Conservation (phyloP, 2,888 invertebrate species). For the Chloroclystis v-ata region DNA sequence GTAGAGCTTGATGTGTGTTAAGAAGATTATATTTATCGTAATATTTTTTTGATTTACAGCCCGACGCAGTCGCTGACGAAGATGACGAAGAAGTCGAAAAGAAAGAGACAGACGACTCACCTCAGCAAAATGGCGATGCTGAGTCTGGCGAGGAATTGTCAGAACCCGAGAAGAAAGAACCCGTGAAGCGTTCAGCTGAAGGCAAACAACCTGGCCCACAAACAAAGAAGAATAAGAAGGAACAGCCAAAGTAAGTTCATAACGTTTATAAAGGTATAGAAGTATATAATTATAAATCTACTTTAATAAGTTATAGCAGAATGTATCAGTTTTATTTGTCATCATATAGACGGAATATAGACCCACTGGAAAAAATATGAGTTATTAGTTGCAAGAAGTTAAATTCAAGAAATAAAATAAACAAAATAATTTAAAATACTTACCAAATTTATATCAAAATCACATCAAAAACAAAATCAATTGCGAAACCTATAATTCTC, state of each 20-base stretch:
- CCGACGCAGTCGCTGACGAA: slow-evolving; percentile 65
- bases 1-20: too few relatives aligned
- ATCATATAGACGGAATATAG: too few relatives aligned
- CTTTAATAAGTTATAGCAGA: too few relatives aligned
- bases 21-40: background rate
- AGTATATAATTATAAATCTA: background rate
- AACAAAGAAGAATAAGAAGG: slow-evolving; percentile 52
- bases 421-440: too few relatives aligned
- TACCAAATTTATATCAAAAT: too few relatives aligned
- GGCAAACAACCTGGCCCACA: slow-evolving; percentile 35
- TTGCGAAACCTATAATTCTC: too few relatives aligned
- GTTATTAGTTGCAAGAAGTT: too few relatives aligned
- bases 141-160: slow-evolving; percentile 32
- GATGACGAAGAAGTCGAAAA: slow-evolving; percentile 52
- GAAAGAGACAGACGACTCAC: slow-evolving; percentile 30
- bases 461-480: too few relatives aligned
- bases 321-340: too few relatives aligned
- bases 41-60: slow-evolving; percentile 40
- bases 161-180: slow-evolving; percentile 32
- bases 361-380: too few relatives aligned
- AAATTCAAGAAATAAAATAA: too few relatives aligned
- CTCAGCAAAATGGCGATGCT: slow-evolving; percentile 48
- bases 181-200: slow-evolving; percentile 49
- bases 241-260: slow-evolving; percentile 31
- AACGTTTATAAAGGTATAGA: too few relatives aligned